Evolutionary conservation across 2,888 invertebrate genomes (phyloP), one percentile per base, ranked within the genome.

Genomic region (Ectemnius lituratus): DNA sequence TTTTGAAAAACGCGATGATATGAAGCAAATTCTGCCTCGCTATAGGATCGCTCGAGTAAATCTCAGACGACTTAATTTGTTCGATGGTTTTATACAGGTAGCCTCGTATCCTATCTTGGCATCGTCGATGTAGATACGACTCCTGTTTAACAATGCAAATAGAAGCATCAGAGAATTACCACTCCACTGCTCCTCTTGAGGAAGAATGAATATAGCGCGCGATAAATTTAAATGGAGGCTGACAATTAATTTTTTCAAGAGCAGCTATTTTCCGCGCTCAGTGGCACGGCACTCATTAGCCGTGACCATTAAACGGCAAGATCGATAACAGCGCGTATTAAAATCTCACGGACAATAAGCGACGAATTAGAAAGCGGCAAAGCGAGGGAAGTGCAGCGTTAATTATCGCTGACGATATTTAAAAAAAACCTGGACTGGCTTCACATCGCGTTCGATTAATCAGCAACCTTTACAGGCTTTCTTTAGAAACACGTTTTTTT

Each of bases 1-100:
- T 92, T 74, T 94, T 93, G 92, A 89, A 93, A 91, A 85, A 93
- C 79, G 74, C 92, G 90, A 85, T 93, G 88, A 85, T 91, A 90
- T 37, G 92, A 89, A 80, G 91, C 83, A 80, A 91, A 77, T 90
- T 88, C 2, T 90, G 88, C 56, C 88, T 87, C 0, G 92, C 92
- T 56, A 88, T 86, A 16, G 84, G 83, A 84, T 93, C 91, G 58
- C 89, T 90, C 13, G 90, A 85, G 87, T 94, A 95, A 1, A 93
- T 84, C 5, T 94, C 92, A 1, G 94, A 94, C 6, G 89, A 88
- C 70, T 94, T 93, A 61, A 94, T 93, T 68, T 96, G 92, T 58
- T 96, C 95, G 63, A 95, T 95, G 0, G 95, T 95, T 91, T 96
- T 96, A 91, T 96, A 96, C 87, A 94, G 95, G 90, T 96, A 97